Evolutionary conservation across 1,140 invertebrate genomes (phyloP).

Genomic region (Zaprionus ghesquierei): DNA sequence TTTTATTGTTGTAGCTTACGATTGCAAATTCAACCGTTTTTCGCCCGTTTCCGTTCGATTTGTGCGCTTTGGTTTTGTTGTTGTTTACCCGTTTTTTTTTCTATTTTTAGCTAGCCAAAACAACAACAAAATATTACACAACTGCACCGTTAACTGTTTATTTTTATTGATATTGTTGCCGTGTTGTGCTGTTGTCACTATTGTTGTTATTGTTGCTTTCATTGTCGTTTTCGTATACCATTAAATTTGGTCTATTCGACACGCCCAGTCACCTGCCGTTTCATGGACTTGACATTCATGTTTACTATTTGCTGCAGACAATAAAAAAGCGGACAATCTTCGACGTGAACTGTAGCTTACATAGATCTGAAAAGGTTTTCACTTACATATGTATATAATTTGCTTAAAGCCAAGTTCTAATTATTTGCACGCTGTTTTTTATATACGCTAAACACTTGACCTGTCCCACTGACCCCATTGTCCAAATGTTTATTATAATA

Average conservation of each 20-base stretch:
- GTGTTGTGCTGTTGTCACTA: slow-evolving; percentile 1
- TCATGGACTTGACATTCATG: slow-evolving; percentile 26
- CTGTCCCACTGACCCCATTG: slow-evolving; percentile 18
- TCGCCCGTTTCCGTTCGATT: slow-evolving; percentile 29
- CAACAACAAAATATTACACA: slow-evolving; percentile 22
- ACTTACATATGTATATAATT: not conserved
- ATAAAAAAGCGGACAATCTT: not conserved
- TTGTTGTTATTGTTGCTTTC: slow-evolving; percentile 1
- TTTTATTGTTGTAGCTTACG: not conserved
- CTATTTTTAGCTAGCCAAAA: slow-evolving; percentile 54
- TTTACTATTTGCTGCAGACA: not conserved
- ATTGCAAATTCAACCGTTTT: slow-evolving; percentile 10
- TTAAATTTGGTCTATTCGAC: not conserved
- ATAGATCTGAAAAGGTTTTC: not conserved
- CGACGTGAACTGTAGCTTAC: too few relatives aligned
- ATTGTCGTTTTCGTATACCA: not conserved
- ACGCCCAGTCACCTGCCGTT: not conserved
- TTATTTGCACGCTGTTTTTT: too few relatives aligned
- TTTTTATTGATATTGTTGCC: not conserved
- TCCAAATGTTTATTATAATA: slow-evolving; percentile 12
- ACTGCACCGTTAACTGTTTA: slow-evolving; percentile 34
- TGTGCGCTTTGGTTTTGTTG: slow-evolving; percentile 16
- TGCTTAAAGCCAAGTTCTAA: too few relatives aligned
- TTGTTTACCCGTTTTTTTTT: slow-evolving; percentile 7
- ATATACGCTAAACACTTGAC: not conserved